Base-by-base conservation (phyloP, 2,888 invertebrate species). In the Strigamia crassipes region DNA sequence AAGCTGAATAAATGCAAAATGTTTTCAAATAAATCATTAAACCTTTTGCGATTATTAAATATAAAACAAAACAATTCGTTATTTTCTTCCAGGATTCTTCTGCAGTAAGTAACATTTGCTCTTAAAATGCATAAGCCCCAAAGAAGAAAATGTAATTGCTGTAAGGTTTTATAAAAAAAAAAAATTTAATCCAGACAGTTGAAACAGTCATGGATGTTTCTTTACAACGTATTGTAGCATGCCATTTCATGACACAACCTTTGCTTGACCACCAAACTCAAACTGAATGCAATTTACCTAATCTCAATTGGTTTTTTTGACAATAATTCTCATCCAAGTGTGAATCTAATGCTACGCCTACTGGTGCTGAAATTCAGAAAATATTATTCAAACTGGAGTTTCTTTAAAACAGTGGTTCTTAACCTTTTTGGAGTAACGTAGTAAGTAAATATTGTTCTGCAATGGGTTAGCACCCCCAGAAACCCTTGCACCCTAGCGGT, bases 61-160 rank as follows among this genome's bases (percentile, higher is more conserved):
- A 34, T 18, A 73, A 41, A 42, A 15, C 21, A 56, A 51, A 78
- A 82, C 80, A 56, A 56, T 79, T 77, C 23, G 18, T 78, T 82
- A 34, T 82, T 82, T 38, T 42, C 1, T 42, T 42, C 42, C 46
- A 86, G 86, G 83, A 85, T 85, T 83, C 85, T 86, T 84, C 83
- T 85, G 85, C 23, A 79, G 42, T 79, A 73, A 73, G 73, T 73
- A 73, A 73, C 73, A 73, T 73, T 73, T 61, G 21, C 42, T 42
- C 42, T 42, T 56, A 73, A 73, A 73, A 73, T 73, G 73, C 31
- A 73, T 73, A 31, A 27, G 27, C 73, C 73, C 73, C 73, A 73
- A 73, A 73, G 73, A 73, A 73, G 73, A 73, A 27, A n/a, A 27
- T n/a, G n/a, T n/a, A n/a, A 12, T 66, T n/a, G 73, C 73, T 73